Conservation (phyloP, 1,140 invertebrate species). For the Adoxophyes honmai region DNA sequence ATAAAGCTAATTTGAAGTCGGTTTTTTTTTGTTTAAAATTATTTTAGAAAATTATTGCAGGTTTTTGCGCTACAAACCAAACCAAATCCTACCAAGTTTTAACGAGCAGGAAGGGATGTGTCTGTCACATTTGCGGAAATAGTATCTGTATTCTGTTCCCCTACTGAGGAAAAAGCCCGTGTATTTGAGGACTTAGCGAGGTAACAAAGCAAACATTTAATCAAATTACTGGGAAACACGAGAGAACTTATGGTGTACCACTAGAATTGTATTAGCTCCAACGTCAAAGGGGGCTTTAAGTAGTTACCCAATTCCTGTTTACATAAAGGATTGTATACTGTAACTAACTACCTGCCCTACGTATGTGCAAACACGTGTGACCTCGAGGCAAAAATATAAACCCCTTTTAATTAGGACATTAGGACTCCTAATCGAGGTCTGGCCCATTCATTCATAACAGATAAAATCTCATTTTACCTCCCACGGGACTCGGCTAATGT, state of each 20-base stretch:
- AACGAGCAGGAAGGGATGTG: no score
- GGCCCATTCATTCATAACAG: neutral
- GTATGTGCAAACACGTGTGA: no score
- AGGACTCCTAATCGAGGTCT: neutral
- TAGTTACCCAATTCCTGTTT: neutral
- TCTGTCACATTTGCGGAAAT: no score
- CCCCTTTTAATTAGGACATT: conserved; percentile 7
- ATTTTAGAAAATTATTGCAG: no score
- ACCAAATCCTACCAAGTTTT: no score
- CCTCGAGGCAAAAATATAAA: neutral
- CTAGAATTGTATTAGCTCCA: conserved; percentile 11
- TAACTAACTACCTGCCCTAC: no score
- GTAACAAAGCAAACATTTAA: conserved; percentile 6
- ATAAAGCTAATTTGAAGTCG: no score
- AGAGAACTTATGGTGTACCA: conserved; percentile 4
- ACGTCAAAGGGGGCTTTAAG: neutral
- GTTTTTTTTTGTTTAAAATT: no score
- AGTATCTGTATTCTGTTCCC: neutral
- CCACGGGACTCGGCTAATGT: neutral
- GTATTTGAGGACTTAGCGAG: conserved; percentile 2
- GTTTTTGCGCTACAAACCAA: no score
- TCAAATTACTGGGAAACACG: conserved; percentile 12
- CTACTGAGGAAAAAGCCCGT: neutral
- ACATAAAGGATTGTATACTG: no score
- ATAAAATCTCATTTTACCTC: neutral